A percentile compares a stretch with the other conserved stretches of the same genome.
These are phyloP conservation scores for Tadarida brasiliensis DNA, from an alignment of 2,797 vertebrate species.

Conservation along the genomic window DNA sequence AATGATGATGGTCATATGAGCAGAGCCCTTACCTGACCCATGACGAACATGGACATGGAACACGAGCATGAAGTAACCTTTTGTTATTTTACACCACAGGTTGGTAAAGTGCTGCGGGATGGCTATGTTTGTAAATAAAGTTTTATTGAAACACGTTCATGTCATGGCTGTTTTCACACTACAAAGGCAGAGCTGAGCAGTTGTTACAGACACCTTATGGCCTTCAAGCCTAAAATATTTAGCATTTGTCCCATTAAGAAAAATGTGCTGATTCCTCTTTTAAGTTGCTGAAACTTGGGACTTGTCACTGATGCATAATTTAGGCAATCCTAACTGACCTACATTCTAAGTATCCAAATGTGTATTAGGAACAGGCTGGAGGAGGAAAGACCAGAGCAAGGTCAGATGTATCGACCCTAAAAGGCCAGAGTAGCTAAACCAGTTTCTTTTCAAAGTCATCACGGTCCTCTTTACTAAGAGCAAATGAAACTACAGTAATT, in stretches of 20 bases:
- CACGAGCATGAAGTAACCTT: not conserved
- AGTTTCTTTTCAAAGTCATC: not conserved
- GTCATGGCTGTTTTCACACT: not conserved
- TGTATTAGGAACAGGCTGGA: not conserved
- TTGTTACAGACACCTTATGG: not conserved
- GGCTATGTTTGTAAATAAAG: not conserved
- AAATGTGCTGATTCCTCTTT: not conserved
- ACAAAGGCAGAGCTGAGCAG: not conserved
- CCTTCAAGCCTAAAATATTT: not conserved
- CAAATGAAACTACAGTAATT: not conserved
- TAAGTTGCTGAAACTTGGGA: not conserved
- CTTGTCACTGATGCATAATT: not conserved
- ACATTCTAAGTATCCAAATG: not conserved
- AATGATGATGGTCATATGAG: not conserved
- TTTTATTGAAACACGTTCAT: slow-evolving; percentile 23
- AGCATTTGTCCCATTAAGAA: not conserved
- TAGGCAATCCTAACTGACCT: not conserved
- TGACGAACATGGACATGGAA: no score
- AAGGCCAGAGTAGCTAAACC: not conserved
- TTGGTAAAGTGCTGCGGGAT: not conserved
- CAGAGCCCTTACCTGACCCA: not conserved
- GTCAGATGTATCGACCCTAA: not conserved
- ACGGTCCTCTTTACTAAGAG: not conserved
- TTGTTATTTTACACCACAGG: not conserved
- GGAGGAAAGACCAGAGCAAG: not conserved